These are phyloP conservation scores for Carassius carassius DNA, from an alignment of 2,113 vertebrate genomes.

Conservation along the genomic window DNA sequence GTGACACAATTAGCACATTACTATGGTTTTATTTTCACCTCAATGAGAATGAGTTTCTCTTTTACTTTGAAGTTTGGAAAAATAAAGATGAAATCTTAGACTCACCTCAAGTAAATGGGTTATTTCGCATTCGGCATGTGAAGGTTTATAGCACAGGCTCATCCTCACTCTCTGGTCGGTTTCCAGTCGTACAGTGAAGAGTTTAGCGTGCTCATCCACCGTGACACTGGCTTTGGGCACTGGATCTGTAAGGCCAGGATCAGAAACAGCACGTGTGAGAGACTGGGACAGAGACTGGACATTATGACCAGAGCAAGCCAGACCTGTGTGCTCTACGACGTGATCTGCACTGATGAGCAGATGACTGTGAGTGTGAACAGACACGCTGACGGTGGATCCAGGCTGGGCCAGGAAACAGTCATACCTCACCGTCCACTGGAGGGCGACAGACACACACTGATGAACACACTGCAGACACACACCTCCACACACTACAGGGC, in stretches of 20 bases:
- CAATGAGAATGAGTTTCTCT: no score
- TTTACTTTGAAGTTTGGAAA: no score
- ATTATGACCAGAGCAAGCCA: background rate
- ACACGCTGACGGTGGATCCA: background rate
- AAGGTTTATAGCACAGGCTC: constrained; percentile 58
- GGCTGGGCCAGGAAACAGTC: constrained; percentile 16
- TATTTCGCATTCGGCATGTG: fast-evolving
- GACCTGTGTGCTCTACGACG: constrained; percentile 8
- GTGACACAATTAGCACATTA: background rate
- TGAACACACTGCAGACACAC: background rate
- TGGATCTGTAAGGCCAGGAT: background rate
- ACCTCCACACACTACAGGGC: background rate
- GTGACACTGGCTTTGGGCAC: constrained; percentile 58
- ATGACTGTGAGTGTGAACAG: constrained; percentile 35
- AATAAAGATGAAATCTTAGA: no score
- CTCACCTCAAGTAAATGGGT: background rate
- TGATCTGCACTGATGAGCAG: constrained; percentile 16
- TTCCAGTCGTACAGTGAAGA: constrained; percentile 56
- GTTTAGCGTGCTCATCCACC: constrained; percentile 54
- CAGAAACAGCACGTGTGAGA: background rate
- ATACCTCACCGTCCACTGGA: constrained; percentile 62
- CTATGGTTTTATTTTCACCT: no score
- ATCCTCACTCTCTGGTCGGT: constrained; percentile 21
- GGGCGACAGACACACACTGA: constrained; percentile 5
- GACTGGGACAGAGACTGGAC: background rate